A percentile compares a stretch with the other conserved stretches of the same genome.
phyloP scores from a whole-genome alignment of 1,140 invertebrate genomes.

The Phymastichus coffea region DNA sequence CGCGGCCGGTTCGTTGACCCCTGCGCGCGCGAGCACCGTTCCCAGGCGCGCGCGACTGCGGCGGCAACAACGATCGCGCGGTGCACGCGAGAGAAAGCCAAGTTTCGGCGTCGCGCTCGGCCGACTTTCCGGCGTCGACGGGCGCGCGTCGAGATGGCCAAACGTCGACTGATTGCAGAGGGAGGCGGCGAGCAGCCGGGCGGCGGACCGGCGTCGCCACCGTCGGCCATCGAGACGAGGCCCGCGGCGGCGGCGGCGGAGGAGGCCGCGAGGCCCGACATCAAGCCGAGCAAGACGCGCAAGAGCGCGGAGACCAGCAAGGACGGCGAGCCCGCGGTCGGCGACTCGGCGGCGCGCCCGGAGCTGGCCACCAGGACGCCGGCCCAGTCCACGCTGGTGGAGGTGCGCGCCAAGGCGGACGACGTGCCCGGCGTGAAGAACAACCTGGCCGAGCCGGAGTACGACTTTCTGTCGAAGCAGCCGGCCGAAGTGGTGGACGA shows the following conservation, averaged over 20 bases:
- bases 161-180: neutral
- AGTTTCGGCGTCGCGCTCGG: too few species aligned
- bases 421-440: slow-evolving; percentile 60
- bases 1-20: too few species aligned
- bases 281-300: slow-evolving; percentile 52
- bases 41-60: too few species aligned
- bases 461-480: slow-evolving; percentile 79
- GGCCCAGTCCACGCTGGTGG: slow-evolving; percentile 39
- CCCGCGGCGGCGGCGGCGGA: slow-evolving; percentile 36
- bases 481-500: slow-evolving; percentile 78
- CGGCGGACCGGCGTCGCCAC: slow-evolving; percentile 1
- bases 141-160: too few species aligned
- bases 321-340: slow-evolving; percentile 40
- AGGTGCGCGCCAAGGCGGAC: slow-evolving; percentile 38
- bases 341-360: slow-evolving; percentile 4
- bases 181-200: too few species aligned
- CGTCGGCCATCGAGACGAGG: slow-evolving; percentile 50
- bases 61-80: too few species aligned
- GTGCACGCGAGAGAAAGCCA: too few species aligned
- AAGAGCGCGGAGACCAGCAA: slow-evolving; percentile 44
- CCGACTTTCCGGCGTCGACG: too few species aligned
- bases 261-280: slow-evolving; percentile 45
- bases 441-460: slow-evolving; percentile 76
- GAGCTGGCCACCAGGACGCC: slow-evolving; percentile 39
- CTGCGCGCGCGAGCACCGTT: too few species aligned